Conservation (phyloP, 2,797 vertebrate genomes). For the Pseudocheirus occidentalis region DNA sequence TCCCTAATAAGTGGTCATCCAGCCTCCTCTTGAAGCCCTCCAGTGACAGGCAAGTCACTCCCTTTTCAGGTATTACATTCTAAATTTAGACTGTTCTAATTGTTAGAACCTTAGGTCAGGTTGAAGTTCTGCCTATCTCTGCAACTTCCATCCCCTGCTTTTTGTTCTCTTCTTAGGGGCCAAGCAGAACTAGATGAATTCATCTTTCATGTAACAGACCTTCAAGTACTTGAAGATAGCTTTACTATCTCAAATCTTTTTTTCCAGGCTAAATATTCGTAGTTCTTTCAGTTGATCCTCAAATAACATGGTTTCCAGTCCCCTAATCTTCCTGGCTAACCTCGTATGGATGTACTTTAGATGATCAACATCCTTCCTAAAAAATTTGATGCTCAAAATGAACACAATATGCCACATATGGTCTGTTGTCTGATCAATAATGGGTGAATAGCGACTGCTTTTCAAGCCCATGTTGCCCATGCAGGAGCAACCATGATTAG, state of each 20-base stretch:
- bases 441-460: not conserved
- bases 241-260: not conserved
- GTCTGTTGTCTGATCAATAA: not conserved
- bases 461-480: not conserved
- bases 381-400: not conserved
- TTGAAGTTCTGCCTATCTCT: not conserved
- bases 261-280: not conserved
- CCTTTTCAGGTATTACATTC: not conserved
- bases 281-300: not conserved
- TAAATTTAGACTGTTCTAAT: not conserved
- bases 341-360: not conserved
- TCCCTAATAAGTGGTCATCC: too few species aligned
- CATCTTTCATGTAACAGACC: not conserved
- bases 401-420: not conserved
- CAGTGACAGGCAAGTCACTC: not conserved
- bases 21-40: too few species aligned
- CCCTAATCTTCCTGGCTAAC: not conserved
- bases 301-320: not conserved
- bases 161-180: not conserved
- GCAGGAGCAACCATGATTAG: not conserved
- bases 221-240: not conserved
- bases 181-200: not conserved
- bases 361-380: not conserved
- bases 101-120: not conserved
- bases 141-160: not conserved